phyloP scores from a whole-genome alignment of 2,797 vertebrate species.

The Myoxocephalus aenaeus region DNA sequence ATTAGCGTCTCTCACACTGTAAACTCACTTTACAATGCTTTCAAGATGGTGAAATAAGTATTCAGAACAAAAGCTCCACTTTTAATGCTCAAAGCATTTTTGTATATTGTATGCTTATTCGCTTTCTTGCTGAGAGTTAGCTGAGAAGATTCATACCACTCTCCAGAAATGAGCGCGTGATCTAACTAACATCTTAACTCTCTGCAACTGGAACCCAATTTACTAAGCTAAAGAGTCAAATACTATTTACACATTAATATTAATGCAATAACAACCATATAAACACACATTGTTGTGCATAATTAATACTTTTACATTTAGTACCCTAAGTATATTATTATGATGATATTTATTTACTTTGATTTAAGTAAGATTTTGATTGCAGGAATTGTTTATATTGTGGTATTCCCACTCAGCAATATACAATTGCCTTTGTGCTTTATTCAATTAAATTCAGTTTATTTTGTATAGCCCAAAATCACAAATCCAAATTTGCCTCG shows the following conservation, averaged over 20 bases:
- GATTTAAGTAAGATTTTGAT: background rate
- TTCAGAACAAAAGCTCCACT: conserved; percentile 4
- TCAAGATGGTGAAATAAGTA: background rate
- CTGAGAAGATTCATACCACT: background rate
- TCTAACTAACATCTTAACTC: background rate
- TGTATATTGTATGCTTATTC: background rate
- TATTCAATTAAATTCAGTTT: too few relatives aligned
- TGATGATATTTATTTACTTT: background rate
- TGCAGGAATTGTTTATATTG: background rate
- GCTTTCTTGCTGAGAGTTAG: background rate
- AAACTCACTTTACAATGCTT: background rate
- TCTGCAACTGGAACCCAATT: background rate
- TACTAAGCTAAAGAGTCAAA: background rate
- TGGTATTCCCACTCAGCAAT: background rate
- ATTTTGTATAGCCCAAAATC: too few relatives aligned
- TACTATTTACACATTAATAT: background rate
- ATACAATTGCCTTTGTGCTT: background rate
- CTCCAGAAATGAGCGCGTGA: background rate
- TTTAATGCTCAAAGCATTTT: background rate
- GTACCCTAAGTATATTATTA: background rate
- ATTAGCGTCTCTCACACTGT: background rate
- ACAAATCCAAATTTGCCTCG: too few relatives aligned
- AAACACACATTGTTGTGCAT: background rate
- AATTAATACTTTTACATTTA: background rate
- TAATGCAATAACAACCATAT: background rate